These are phyloP conservation scores for Anticlea derivata DNA, from an alignment of 2,888 invertebrate species.

Conservation along the genomic window DNA sequence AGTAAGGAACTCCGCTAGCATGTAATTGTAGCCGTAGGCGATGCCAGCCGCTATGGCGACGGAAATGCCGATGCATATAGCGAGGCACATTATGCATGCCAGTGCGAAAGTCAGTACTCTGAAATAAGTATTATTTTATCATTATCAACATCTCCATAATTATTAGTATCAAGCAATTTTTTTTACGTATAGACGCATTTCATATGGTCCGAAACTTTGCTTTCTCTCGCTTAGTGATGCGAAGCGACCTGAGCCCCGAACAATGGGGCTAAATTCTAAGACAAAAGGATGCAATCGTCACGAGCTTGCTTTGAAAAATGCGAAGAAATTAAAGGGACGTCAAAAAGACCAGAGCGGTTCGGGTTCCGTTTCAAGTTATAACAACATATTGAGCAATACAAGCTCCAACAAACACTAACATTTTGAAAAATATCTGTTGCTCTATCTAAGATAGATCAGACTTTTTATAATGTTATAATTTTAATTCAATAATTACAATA, in stretches of 20 bases:
- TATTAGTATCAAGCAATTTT: background rate
- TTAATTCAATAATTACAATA: too few species aligned
- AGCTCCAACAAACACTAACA: too few species aligned
- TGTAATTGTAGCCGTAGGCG: conserved; percentile 74
- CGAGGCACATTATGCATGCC: conserved; percentile 47
- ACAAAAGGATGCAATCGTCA: conserved; percentile 18
- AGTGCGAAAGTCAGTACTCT: conserved; percentile 62
- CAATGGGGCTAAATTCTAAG: conserved; percentile 10
- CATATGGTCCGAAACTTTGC: background rate
- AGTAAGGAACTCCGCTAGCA: conserved; percentile 61
- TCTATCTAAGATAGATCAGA: too few species aligned
- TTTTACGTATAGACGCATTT: background rate
- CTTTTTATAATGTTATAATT: too few species aligned
- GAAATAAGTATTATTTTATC: conserved; percentile 22
- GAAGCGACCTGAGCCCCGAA: conserved; percentile 2
- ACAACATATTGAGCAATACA: too few species aligned
- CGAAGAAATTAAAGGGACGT: conserved; percentile 29
- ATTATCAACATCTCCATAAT: too few species aligned
- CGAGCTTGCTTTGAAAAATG: conserved; percentile 1
- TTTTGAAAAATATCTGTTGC: too few species aligned
- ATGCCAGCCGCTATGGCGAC: conserved; percentile 58
- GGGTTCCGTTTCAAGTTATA: conserved; percentile 17
- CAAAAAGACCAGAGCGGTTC: conserved; percentile 18
- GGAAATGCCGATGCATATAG: conserved; percentile 49
- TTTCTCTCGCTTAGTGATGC: background rate